Evolutionary conservation across 2,888 invertebrate species (phyloP).

Genomic region (Caenorhabditis sp.): DNA sequence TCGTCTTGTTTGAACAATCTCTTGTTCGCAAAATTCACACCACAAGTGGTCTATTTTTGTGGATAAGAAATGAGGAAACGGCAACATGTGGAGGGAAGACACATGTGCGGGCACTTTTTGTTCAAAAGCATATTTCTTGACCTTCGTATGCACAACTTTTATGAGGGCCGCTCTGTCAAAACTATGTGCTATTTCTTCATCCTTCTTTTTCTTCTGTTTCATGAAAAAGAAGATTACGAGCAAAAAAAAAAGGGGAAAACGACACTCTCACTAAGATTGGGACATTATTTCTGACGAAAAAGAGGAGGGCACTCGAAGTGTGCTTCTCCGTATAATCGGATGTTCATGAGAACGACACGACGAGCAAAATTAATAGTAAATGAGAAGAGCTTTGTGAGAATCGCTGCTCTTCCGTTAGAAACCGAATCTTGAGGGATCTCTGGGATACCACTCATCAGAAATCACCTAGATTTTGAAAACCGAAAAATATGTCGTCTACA

Average conservation of each 20-base stretch:
- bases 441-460: constrained; percentile 33
- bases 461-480: constrained; percentile 23
- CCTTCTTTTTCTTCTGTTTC: constrained; percentile 20
- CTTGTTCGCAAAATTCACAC: constrained; percentile 4
- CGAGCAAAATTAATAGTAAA: constrained; percentile 5
- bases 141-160: constrained; percentile 40
- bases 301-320: not conserved
- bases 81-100: constrained; percentile 32
- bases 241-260: not conserved
- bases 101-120: constrained; percentile 33
- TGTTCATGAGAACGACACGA: not conserved
- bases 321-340: no score
- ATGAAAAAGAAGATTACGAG: constrained; percentile 11
- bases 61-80: constrained; percentile 7
- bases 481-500: constrained; percentile 38
- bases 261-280: not conserved
- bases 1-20: constrained; percentile 23
- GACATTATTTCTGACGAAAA: not conserved
- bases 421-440: no score
- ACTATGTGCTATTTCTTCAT: constrained; percentile 21
- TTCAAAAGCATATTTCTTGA: constrained; percentile 40
- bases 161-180: constrained; percentile 37
- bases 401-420: no score
- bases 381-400: no score
- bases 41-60: constrained; percentile 1